These are phyloP conservation scores for Eptesicus fuscus DNA, from an alignment of 2,113 vertebrate species.

Conservation along the genomic window DNA sequence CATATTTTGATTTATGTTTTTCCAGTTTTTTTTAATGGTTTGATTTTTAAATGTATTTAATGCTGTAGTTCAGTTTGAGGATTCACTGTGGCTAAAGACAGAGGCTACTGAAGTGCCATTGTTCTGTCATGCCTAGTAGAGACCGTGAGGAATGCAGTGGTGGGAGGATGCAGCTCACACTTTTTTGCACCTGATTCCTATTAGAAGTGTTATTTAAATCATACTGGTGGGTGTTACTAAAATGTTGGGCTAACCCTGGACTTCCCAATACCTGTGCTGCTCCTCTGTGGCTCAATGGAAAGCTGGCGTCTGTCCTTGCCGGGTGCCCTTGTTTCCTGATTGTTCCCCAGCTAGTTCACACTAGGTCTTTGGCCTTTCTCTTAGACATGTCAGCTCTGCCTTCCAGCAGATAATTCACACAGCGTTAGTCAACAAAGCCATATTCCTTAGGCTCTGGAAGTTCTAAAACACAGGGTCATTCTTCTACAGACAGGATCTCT, in stretches of 20 bases:
- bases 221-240: not conserved
- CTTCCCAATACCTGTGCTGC: not conserved
- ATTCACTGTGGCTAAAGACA: not conserved
- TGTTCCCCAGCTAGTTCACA: not conserved
- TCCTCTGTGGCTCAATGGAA: not conserved
- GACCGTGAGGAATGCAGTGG: not conserved
- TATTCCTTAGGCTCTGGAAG: not conserved
- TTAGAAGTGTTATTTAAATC: not conserved
- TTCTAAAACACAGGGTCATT: slow-evolving; percentile 8
- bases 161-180: not conserved
- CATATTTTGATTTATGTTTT: not conserved
- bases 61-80: not conserved
- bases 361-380: slow-evolving; percentile 18
- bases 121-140: not conserved
- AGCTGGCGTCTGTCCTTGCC: not conserved
- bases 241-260: not conserved
- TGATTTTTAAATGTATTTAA: not conserved
- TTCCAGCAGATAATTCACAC: not conserved
- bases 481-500: not conserved
- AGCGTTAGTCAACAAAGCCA: not conserved
- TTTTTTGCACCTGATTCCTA: not conserved
- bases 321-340: not conserved
- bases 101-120: not conserved
- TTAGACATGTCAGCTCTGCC: not conserved
- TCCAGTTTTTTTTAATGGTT: not conserved